Percentiles rank a stretch among this genome's conserved stretches.
These are phyloP conservation scores for Metopolophium dirhodum DNA, from an alignment of 1,140 invertebrate genomes.

Conservation along the genomic window DNA sequence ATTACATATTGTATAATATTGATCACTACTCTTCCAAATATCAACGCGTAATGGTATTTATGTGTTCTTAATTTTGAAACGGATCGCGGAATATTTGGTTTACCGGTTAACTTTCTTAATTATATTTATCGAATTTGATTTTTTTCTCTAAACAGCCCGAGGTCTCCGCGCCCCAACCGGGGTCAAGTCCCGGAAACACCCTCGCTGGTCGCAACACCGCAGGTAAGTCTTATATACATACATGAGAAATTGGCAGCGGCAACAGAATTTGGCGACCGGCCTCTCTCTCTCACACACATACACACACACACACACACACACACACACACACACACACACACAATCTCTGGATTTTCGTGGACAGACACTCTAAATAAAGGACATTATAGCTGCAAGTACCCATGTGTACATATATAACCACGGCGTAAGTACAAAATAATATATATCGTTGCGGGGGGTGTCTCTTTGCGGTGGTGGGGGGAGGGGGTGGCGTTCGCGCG, in stretches of 20 bases:
- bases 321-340: not conserved
- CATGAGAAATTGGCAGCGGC: not conserved
- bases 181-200: not conserved
- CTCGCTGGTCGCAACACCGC: too few species aligned
- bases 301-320: not conserved
- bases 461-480: not conserved
- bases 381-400: not conserved
- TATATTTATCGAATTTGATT: not conserved
- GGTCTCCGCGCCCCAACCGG: too few species aligned
- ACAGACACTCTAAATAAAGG: not conserved
- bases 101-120: too few species aligned
- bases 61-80: not conserved
- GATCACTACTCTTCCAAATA: too few species aligned
- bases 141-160: not conserved
- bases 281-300: too few species aligned
- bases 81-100: not conserved
- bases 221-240: not conserved
- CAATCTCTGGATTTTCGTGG: not conserved
- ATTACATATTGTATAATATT: too few species aligned
- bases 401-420: not conserved
- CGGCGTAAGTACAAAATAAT: not conserved
- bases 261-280: not conserved
- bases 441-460: not conserved
- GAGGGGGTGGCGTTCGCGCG: not conserved
- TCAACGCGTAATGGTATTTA: not conserved